Percentiles rank a stretch among this genome's conserved stretches.
Conservation (phyloP, 2,888 invertebrate genomes). For the Oithona nana region DNA sequence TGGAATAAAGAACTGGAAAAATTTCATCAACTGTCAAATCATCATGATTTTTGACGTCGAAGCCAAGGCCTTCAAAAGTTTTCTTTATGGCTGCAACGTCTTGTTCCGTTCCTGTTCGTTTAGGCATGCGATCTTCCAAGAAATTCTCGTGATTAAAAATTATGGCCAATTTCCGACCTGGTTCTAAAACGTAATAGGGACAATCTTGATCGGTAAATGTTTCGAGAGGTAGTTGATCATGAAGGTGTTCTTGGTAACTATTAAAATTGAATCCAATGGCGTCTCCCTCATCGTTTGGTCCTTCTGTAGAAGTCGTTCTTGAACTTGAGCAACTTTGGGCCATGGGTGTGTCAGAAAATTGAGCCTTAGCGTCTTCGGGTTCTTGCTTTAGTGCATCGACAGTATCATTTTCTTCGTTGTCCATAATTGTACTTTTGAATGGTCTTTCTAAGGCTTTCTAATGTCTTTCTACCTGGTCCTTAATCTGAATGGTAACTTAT, state of each 20-base stretch:
- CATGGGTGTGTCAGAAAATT: no score
- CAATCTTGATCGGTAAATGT: conserved; percentile 6
- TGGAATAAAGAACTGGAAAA: neutral
- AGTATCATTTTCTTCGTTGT: no score
- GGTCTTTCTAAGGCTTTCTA: no score
- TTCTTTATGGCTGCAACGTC: conserved; percentile 14
- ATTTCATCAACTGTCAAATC: conserved; percentile 8
- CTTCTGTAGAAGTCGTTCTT: neutral
- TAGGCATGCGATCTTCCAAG: neutral
- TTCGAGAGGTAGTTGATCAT: neutral
- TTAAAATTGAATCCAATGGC: neutral
- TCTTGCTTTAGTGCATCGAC: no score
- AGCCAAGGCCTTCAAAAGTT: conserved; percentile 16
- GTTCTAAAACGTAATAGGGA: neutral
- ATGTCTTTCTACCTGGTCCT: no score
- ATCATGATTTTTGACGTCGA: conserved; percentile 9
- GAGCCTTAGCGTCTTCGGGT: no score
- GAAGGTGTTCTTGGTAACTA: neutral
- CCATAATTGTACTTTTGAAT: no score
- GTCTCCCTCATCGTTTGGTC: neutral
- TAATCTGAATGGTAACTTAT: no score
- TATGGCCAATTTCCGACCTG: conserved; percentile 1
- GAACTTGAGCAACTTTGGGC: no score
- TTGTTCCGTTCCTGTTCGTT: conserved; percentile 17
- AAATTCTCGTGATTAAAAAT: conserved; percentile 8